Evolutionary conservation across 1,140 invertebrate species (phyloP).

Genomic region (Homalodisca vitripennis): DNA sequence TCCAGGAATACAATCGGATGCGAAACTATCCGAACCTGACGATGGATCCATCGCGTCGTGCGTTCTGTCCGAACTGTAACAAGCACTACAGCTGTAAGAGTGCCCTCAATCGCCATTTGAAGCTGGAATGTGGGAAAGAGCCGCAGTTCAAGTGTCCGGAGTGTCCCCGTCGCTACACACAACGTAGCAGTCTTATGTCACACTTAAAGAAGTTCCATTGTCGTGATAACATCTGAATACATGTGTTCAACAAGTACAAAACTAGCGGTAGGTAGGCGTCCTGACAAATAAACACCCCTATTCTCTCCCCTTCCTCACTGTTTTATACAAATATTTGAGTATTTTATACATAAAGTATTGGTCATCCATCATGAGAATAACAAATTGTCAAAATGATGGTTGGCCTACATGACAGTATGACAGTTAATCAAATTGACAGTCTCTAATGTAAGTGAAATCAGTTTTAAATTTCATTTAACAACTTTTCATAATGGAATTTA

Average conservation of each 20-base stretch:
- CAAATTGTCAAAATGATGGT: no score
- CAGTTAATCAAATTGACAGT: no score
- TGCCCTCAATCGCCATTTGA: constrained; percentile 49
- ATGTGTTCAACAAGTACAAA: constrained; percentile 30
- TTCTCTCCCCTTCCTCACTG: no score
- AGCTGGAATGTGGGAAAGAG: constrained; percentile 46
- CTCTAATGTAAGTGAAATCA: no score
- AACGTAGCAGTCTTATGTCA: constrained; percentile 32
- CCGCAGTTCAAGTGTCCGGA: constrained; percentile 34
- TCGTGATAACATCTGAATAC: constrained; percentile 12
- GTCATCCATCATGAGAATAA: no score
- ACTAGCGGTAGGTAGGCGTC: background rate
- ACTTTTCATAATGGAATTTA: no score
- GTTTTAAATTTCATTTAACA: no score
- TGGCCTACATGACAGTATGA: no score
- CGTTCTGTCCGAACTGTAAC: constrained; percentile 42
- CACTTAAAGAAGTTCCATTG: constrained; percentile 31
- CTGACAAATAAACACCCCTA: no score
- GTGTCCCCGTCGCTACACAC: constrained; percentile 27
- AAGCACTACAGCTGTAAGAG: constrained; percentile 50
- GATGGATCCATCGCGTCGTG: constrained; percentile 19
- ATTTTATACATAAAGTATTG: no score
- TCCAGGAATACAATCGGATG: constrained; percentile 20
- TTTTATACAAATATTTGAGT: no score
- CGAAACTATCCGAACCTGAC: background rate